These are phyloP conservation scores for Etheostoma perlongum DNA, from an alignment of 2,797 vertebrate genomes.

Conservation along the genomic window DNA sequence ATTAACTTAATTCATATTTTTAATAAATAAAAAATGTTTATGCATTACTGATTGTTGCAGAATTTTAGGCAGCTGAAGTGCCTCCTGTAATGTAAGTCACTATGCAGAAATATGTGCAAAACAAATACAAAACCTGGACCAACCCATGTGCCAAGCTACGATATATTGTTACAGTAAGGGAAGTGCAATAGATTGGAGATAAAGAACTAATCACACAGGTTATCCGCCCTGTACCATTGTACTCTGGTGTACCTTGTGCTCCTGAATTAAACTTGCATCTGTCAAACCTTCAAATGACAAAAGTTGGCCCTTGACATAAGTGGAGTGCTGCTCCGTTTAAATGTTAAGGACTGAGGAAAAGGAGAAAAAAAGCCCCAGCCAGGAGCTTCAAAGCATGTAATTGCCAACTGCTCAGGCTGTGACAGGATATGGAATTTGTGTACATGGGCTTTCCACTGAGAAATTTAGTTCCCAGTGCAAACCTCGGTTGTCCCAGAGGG, in stretches of 20 bases:
- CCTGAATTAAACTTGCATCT: conserved; percentile 17
- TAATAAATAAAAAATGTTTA: background rate
- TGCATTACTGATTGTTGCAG: conserved; percentile 14
- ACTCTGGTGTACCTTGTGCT: conserved; percentile 1
- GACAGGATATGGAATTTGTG: conserved; percentile 84
- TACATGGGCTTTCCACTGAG: conserved; percentile 62
- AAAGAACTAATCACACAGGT: conserved; percentile 75
- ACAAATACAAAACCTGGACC: conserved; percentile 60
- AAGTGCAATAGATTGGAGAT: conserved; percentile 47
- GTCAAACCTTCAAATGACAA: conserved; percentile 7
- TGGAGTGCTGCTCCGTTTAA: background rate
- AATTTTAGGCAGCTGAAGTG: conserved; percentile 8
- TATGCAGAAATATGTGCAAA: conserved; percentile 56
- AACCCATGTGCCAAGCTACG: conserved; percentile 45
- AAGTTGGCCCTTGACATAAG: conserved; percentile 6
- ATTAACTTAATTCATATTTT: conserved; percentile 46
- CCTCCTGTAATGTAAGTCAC: conserved; percentile 52
- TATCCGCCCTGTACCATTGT: conserved; percentile 35
- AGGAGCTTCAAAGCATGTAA: conserved; percentile 70
- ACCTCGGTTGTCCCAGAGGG: conserved; percentile 54
- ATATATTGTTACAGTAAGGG: conserved; percentile 60
- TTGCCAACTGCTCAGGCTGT: conserved; percentile 79
- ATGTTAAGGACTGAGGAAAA: conserved; percentile 1
- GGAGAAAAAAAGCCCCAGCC: conserved; percentile 18
- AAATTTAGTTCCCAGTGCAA: conserved; percentile 68